These are phyloP conservation scores for Fistularia commersonii DNA, from an alignment of 2,797 vertebrate species.

Conservation along the genomic window DNA sequence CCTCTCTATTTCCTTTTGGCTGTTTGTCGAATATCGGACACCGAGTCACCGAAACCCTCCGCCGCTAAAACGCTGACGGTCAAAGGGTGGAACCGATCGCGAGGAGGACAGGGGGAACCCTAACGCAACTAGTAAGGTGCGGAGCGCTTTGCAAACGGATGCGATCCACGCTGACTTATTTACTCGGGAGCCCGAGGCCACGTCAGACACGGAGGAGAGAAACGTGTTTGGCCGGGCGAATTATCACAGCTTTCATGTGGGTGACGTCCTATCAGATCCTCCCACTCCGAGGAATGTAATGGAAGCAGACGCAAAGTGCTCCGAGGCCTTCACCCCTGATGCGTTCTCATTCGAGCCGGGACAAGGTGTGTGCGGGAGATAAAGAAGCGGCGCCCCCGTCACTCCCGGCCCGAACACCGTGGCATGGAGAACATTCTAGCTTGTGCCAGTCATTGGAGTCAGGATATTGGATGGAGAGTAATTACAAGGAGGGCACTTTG, in stretches of 20 bases:
- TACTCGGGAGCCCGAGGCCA: conserved; percentile 65
- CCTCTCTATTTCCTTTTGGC: not conserved
- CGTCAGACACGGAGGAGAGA: conserved; percentile 56
- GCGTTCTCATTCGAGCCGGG: conserved; percentile 55
- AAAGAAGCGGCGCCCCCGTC: conserved; percentile 54
- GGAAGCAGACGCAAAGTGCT: conserved; percentile 61
- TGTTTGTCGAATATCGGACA: conserved; percentile 2
- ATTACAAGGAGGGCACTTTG: conserved; percentile 62
- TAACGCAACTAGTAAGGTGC: conserved; percentile 61
- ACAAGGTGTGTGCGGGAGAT: conserved; percentile 72
- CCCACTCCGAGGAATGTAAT: conserved; percentile 66
- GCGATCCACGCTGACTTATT: conserved; percentile 62
- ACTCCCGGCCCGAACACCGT: conserved; percentile 45
- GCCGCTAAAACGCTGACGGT: conserved; percentile 30
- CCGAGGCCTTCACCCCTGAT: conserved; percentile 58
- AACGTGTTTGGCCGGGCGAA: conserved; percentile 59
- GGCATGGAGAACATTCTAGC: conserved; percentile 53
- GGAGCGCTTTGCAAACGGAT: conserved; percentile 49
- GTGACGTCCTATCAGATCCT: conserved; percentile 68
- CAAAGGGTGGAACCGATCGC: conserved; percentile 31
- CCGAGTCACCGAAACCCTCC: too few species aligned
- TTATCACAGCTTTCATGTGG: conserved; percentile 65
- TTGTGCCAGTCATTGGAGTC: conserved; percentile 63
- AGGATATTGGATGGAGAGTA: conserved; percentile 64
- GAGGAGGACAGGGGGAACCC: conserved; percentile 24